Base-by-base conservation (phyloP, 2,113 vertebrate genomes). In the Nothobranchius furzeri region DNA sequence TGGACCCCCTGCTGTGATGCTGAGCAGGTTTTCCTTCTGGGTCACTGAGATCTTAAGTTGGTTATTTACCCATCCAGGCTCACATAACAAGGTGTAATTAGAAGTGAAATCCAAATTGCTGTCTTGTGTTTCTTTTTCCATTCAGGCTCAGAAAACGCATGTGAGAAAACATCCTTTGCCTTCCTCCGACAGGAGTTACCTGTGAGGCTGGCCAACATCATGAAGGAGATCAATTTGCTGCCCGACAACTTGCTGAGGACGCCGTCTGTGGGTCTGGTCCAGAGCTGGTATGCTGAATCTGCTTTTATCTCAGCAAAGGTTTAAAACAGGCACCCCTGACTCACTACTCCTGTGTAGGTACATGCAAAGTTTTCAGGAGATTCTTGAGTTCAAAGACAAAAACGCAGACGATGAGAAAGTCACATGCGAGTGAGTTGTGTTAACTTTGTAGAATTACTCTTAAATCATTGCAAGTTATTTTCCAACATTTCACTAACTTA, bases 141-240 rank as follows among this genome's bases (percentile, higher is more conserved):
- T 61, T 40, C 89, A 96, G 97, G 96, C 40, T 96, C 95, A 66
- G 94, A 97, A 86, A 97, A 98, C 85, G 96, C 94, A 25, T 98
- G 96, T 86, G 97, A 98, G 87, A 98, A 95, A 87, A 99, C 96
- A 0, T 99, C 97, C 0, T 98, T 98, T 88, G 90, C 93, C 89
- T 99, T 99, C 92, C 92, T 99, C 64, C 91, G 96, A 53, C 96
- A 98, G 78, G 96, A 98, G 78, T 64, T 99, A 43, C 96, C 96
- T 17, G 96, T 98, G 65, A 92, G 97, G 83, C 51, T 98, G 89
- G 97, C 96, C 76, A 98, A 99, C 83, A 98, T 98, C 68, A 98
- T 98, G 96, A 99, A 99, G 84, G 96, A 98, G 91, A 98, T 98
- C 76, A 98, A 95, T 78, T 85, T 99, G 61, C 91, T 99, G 79